Percentiles rank a stretch among this genome's conserved stretches.
phyloP scores from a whole-genome alignment of 2,797 vertebrate species.

The Pipistrellus pipistrellus region DNA sequence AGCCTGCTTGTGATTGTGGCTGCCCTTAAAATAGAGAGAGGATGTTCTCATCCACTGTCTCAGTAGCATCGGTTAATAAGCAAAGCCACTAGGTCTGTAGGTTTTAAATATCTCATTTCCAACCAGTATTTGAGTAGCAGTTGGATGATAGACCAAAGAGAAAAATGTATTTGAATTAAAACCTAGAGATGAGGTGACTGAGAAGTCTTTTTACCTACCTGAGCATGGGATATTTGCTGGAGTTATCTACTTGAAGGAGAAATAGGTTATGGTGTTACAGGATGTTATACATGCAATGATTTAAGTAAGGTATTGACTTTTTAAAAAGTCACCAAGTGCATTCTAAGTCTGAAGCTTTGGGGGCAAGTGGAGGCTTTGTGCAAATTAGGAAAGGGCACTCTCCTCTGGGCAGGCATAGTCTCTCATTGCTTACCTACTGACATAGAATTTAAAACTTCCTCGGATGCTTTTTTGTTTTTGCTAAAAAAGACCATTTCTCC shows the following conservation, averaged over 20 bases:
- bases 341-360: neutral
- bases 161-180: conserved; percentile 41
- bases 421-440: neutral
- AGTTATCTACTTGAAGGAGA: conserved; percentile 26
- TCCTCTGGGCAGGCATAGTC: neutral
- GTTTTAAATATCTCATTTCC: conserved; percentile 17
- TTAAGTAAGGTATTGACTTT: neutral
- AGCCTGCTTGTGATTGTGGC: neutral
- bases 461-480: neutral
- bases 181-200: neutral
- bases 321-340: neutral
- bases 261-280: neutral
- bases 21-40: neutral
- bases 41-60: neutral
- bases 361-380: neutral
- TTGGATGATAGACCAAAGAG: neutral
- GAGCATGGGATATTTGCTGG: neutral
- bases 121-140: neutral
- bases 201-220: neutral
- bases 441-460: neutral
- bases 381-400: neutral
- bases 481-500: neutral
- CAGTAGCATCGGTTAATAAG: neutral
- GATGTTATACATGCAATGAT: neutral
- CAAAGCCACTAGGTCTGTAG: neutral